These are phyloP conservation scores for Falco biarmicus DNA, from an alignment of 2,797 vertebrate species.

Conservation along the genomic window DNA sequence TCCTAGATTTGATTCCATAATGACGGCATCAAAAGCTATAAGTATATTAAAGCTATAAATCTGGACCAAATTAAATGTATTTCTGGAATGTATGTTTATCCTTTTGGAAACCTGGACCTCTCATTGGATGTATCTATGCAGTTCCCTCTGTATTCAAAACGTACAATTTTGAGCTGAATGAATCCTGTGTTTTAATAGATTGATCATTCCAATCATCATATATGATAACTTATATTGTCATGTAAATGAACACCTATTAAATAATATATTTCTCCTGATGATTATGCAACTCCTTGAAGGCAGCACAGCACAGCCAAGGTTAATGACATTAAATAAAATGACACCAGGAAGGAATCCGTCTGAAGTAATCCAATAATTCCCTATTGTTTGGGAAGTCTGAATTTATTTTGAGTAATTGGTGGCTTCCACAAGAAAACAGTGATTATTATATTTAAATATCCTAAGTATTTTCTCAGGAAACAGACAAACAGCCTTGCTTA, in stretches of 20 bases:
- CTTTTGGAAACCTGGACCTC: background rate
- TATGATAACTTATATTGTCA: background rate
- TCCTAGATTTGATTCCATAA: background rate
- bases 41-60: background rate
- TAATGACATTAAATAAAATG: background rate
- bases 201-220: background rate
- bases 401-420: background rate
- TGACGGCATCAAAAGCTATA: background rate
- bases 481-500: background rate
- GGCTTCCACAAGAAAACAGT: constrained; percentile 2
- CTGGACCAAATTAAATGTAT: background rate
- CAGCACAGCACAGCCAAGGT: background rate
- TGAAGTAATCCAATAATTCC: background rate
- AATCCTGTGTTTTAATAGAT: background rate
- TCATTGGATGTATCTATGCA: background rate
- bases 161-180: background rate
- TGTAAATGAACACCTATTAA: background rate
- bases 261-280: background rate
- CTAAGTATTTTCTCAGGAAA: constrained; percentile 27
- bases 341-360: constrained; percentile 8
- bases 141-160: background rate
- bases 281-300: background rate
- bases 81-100: background rate
- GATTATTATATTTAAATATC: constrained; percentile 17
- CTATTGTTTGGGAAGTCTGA: background rate